Percentiles rank a stretch among this genome's conserved stretches.
These are phyloP conservation scores for Epinotia bilunana DNA, from an alignment of 2,888 invertebrate species.

Conservation along the genomic window DNA sequence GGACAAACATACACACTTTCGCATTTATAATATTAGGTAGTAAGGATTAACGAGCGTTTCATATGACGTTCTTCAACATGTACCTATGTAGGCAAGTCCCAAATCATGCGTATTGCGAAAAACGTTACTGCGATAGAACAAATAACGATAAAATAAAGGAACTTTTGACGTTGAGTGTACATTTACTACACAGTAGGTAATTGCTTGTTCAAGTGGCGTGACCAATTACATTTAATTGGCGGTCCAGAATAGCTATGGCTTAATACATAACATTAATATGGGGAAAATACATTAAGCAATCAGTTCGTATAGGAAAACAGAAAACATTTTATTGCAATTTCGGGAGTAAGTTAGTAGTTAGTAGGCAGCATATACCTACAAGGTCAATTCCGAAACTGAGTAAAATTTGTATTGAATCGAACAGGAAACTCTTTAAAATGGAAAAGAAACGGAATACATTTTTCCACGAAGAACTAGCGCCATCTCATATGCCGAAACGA, in stretches of 20 bases:
- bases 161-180: not conserved
- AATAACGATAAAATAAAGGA: not conserved
- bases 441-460: conserved; percentile 19
- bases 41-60: no score
- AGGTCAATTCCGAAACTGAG: not conserved
- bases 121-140: not conserved
- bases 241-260: not conserved
- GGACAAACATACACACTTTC: no score
- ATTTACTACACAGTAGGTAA: not conserved
- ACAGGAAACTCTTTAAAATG: conserved; percentile 16
- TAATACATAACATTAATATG: not conserved
- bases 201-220: conserved; percentile 27
- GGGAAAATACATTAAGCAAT: not conserved
- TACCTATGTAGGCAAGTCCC: no score
- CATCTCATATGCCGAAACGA: conserved; percentile 33
- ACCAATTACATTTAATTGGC: conserved; percentile 14
- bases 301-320: not conserved
- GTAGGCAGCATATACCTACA: not conserved
- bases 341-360: not conserved
- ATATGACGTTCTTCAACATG: no score
- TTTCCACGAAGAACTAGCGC: conserved; percentile 35
- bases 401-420: not conserved
- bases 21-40: no score
- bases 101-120: no score
- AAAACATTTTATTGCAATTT: not conserved